phyloP scores from a whole-genome alignment of 1,140 invertebrate species.

The Drosophila takahashii region DNA sequence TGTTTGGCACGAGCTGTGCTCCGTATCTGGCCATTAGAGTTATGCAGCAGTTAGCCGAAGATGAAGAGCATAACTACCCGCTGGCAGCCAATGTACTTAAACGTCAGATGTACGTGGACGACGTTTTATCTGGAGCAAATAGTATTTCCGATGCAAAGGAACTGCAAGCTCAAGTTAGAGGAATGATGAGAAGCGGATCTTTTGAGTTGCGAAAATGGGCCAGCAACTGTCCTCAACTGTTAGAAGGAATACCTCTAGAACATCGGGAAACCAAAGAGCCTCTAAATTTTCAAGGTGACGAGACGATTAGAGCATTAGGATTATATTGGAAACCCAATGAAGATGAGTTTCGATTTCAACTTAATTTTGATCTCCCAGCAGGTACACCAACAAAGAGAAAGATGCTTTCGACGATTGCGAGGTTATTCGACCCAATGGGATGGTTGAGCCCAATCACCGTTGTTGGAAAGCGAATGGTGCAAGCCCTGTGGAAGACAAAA shows the following conservation, averaged over 20 bases:
- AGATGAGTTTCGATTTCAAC: too few species aligned
- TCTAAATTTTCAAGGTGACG: background rate
- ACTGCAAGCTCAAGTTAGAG: background rate
- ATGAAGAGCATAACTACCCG: background rate
- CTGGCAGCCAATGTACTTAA: background rate
- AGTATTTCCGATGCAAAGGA: background rate
- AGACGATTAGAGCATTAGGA: background rate
- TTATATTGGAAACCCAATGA: too few species aligned
- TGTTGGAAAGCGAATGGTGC: too few species aligned
- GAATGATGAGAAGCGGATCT: background rate
- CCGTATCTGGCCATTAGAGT: background rate
- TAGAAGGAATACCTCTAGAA: background rate
- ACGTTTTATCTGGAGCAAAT: too few species aligned
- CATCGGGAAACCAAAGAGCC: background rate
- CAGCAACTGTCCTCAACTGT: background rate
- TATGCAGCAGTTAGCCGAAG: too few species aligned
- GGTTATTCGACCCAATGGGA: too few species aligned
- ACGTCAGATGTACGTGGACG: background rate
- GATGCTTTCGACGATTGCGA: too few species aligned
- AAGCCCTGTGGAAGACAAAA: too few species aligned
- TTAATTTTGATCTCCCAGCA: too few species aligned
- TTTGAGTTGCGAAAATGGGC: constrained; percentile 2
- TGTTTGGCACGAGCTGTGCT: background rate
- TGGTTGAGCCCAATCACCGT: too few species aligned
- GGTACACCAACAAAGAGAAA: too few species aligned